These are phyloP conservation scores for Ophioderma brevispina DNA, from an alignment of 35 echinoderm and acorn worm genomes.

Conservation along the genomic window DNA sequence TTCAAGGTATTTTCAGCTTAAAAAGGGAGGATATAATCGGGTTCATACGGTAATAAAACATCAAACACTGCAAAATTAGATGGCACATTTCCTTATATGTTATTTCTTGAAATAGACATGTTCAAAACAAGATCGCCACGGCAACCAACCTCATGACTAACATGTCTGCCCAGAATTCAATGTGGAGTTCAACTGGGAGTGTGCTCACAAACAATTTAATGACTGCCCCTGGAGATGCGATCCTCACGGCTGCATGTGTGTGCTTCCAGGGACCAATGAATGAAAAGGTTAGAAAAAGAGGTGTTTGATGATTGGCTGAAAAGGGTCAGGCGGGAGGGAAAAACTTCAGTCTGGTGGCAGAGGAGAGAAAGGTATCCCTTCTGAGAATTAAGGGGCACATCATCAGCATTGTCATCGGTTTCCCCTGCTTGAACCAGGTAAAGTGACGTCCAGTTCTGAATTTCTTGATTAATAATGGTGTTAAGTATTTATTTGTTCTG, in stretches of 20 bases:
- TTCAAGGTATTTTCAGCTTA: too few species aligned
- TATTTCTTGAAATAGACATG: too few species aligned
- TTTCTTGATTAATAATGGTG: too few species aligned
- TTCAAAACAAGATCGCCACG: conserved; percentile 67
- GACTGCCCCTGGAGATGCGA: conserved; percentile 88
- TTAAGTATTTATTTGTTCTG: too few species aligned
- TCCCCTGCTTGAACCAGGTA: not conserved
- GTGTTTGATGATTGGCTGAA: conserved; percentile 81
- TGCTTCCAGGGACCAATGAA: conserved; percentile 90
- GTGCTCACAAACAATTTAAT: conserved; percentile 50
- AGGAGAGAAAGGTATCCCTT: not conserved
- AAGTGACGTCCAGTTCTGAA: too few species aligned
- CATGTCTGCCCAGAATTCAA: conserved; percentile 75
- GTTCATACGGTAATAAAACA: not conserved
- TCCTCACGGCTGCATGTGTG: conserved; percentile 80
- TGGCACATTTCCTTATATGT: not conserved
- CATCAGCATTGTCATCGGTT: not conserved
- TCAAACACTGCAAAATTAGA: not conserved
- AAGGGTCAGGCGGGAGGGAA: conserved; percentile 65
- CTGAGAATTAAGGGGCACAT: too few species aligned
- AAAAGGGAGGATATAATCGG: too few species aligned
- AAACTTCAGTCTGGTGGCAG: conserved; percentile 21
- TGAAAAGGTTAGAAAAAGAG: conserved; percentile 43
- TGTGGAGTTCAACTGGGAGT: conserved; percentile 69
- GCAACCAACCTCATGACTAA: conserved; percentile 81